Evolutionary conservation across 2,113 vertebrate genomes (phyloP).

Genomic region (Hemiscyllium ocellatum): DNA sequence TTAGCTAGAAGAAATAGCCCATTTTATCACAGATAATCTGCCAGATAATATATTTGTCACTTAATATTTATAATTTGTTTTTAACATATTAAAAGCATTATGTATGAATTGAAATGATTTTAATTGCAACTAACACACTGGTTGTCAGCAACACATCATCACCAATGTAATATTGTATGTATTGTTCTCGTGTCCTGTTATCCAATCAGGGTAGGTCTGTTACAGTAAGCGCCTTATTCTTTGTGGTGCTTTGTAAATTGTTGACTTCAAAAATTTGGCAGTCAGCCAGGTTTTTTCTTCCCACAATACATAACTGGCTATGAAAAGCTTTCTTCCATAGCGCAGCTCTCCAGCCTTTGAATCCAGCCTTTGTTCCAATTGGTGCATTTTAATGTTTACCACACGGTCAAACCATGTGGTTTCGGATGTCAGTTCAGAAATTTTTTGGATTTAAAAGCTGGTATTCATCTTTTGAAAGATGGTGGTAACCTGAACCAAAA

Average conservation of each 20-base stretch:
- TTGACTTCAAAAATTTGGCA: slow-evolving; percentile 28
- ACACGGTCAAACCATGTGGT: slow-evolving; percentile 21
- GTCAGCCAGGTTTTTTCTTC: neutral
- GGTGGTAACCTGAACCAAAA: slow-evolving; percentile 12
- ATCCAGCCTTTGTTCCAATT: slow-evolving; percentile 32
- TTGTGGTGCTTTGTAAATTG: slow-evolving; percentile 29
- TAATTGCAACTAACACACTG: neutral
- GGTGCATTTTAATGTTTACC: slow-evolving; percentile 32
- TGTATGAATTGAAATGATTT: neutral
- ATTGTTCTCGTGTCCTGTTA: neutral
- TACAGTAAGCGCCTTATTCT: slow-evolving; percentile 18
- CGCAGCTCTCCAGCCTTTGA: slow-evolving; percentile 1
- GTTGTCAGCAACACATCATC: neutral
- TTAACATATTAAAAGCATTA: neutral
- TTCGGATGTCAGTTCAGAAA: slow-evolving; percentile 28
- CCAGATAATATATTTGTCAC: neutral
- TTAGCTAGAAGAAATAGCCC: neutral
- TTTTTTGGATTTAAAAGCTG: slow-evolving; percentile 25
- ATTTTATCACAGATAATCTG: neutral
- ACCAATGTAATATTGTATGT: neutral
- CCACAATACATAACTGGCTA: slow-evolving; percentile 10
- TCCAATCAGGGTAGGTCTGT: neutral
- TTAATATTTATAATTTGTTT: neutral
- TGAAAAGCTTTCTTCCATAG: slow-evolving; percentile 29
- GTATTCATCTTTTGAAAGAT: slow-evolving; percentile 29